Percentiles rank a stretch among this genome's conserved stretches.
Evolutionary conservation across 2,888 invertebrate species (phyloP).

Genomic region (Amphimallon solstitiale): DNA sequence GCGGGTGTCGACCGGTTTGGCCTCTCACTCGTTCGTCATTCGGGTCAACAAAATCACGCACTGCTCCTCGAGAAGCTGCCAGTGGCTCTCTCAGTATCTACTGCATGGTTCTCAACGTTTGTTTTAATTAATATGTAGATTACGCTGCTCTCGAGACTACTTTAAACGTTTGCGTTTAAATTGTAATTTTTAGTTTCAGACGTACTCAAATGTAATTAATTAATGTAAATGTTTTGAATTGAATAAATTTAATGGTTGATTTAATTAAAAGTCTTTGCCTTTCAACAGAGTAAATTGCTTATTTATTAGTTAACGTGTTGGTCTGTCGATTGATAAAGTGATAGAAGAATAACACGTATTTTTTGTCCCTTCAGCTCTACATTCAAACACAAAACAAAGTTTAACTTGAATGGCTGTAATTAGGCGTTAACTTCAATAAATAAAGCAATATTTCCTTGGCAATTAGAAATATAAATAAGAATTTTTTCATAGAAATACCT

Average conservation of each 20-base stretch:
- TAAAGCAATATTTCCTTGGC: too few relatives aligned
- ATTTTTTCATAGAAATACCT: too few relatives aligned
- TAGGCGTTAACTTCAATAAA: too few relatives aligned
- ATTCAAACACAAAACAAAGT: too few relatives aligned
- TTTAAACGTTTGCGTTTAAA: not conserved
- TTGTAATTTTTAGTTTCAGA: slow-evolving; percentile 16
- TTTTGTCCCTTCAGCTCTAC: too few relatives aligned
- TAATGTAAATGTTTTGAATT: slow-evolving; percentile 37
- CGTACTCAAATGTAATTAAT: slow-evolving; percentile 26
- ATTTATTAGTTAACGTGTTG: slow-evolving; percentile 28
- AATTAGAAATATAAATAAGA: too few relatives aligned
- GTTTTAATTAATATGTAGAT: slow-evolving; percentile 22
- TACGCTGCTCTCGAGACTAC: not conserved
- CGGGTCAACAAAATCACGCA: slow-evolving; percentile 55
- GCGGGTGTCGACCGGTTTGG: slow-evolving; percentile 52
- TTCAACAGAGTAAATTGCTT: slow-evolving; percentile 30
- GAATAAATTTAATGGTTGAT: slow-evolving; percentile 37
- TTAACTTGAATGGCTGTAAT: too few relatives aligned
- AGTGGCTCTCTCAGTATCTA: not conserved
- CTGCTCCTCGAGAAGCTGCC: slow-evolving; percentile 31
- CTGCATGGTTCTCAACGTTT: not conserved
- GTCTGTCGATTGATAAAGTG: slow-evolving; percentile 21
- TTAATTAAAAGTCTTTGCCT: slow-evolving; percentile 32
- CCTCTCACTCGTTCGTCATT: slow-evolving; percentile 42
- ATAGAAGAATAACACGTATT: slow-evolving; percentile 8